phyloP scores from a whole-genome alignment of 2,113 vertebrate species.

The Plotosus lineatus region DNA sequence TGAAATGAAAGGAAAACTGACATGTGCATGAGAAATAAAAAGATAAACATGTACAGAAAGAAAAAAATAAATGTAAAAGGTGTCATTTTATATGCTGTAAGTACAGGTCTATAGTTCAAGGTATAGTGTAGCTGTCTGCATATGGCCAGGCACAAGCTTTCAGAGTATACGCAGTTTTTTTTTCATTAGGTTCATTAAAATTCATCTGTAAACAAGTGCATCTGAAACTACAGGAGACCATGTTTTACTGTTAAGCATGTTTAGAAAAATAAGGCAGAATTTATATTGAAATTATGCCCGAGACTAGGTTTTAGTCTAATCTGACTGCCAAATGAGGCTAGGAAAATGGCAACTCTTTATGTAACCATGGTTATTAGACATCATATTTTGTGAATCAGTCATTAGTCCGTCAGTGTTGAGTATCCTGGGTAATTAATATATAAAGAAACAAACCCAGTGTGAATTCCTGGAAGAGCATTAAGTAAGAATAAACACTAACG shows the following conservation, averaged over 20 bases:
- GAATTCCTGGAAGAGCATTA: constrained; percentile 28
- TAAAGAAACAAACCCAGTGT: constrained; percentile 5
- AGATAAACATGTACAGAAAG: too few species aligned
- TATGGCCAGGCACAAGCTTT: background rate
- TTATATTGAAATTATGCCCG: background rate
- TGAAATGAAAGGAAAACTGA: constrained; percentile 17
- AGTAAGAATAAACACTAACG: constrained; percentile 22
- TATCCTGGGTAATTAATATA: background rate
- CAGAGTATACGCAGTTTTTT: background rate
- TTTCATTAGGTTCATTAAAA: background rate
- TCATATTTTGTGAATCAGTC: background rate
- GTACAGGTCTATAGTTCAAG: too few species aligned
- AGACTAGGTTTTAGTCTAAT: background rate
- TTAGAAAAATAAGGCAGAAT: too few species aligned
- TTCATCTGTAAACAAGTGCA: background rate
- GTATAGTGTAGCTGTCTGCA: too few species aligned
- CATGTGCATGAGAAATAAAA: background rate
- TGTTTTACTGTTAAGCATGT: background rate
- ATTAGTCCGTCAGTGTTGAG: background rate
- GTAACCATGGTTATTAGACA: background rate
- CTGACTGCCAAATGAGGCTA: background rate
- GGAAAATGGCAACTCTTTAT: background rate
- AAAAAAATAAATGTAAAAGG: background rate
- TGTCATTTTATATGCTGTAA: background rate
- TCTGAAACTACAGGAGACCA: background rate